Evolutionary conservation across 1,140 invertebrate species (phyloP), one percentile per base, ranked within the genome.

Genomic region (Cydia amplana): DNA sequence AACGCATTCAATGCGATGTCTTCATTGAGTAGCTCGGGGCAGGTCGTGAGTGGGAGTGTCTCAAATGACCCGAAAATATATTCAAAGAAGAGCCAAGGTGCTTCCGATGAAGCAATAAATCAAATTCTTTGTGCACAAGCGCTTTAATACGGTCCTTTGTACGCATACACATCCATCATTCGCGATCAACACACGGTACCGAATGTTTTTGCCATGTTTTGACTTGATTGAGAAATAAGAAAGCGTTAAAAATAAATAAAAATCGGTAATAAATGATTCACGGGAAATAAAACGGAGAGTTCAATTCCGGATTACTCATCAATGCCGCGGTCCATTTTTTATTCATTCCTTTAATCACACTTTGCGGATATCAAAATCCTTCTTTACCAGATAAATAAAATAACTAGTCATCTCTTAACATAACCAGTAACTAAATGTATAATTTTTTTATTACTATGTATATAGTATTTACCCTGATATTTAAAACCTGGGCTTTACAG

Each of bases 61-160:
- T 78, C 46, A 72, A 82, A 83, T 86, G 87, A 89, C 87, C 88
- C 87, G 79, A 91, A 91, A 87, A 87, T 84, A 85, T 78, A 83
- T 84, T 85, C 80, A 86, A 74, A 74, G 73, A 63, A 74, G 65
- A 64, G 28, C 51, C 18, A 85, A 81, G 84, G 80, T 81, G 77
- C 81, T 82, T 81, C 86, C 83, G 83, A 88, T 87, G 80, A 86
- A 85, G 86, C 79, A 84, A 89, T 91, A 89, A 89, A 91, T 91
- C 85, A 91, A 86, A 87, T 87, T 86, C 83, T 86, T 89, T 90
- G 83, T 87, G 80, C 79, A 78, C 82, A 76, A 83, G 77, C 77
- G 79, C 81, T 80, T 87, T 85, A 83, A 85, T 89, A 86, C 79
- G 73, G 76, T 85, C 83, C 80, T 85, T 87, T 87, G 81, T 81